phyloP scores from a whole-genome alignment of 2,113 vertebrate species.

The Lophius piscatorius region DNA sequence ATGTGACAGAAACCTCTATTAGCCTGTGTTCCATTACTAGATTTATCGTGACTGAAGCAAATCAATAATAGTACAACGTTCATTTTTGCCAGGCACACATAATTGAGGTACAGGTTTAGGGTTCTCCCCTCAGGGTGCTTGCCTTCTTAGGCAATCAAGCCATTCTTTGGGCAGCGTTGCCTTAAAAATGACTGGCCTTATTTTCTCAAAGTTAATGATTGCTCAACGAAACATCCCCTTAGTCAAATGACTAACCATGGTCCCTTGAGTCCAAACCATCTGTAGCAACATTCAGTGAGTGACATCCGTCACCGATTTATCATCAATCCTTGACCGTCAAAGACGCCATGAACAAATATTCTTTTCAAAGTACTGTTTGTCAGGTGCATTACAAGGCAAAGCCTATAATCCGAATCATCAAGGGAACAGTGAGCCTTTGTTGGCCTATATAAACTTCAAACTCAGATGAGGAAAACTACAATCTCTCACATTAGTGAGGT shows the following conservation, averaged over 20 bases:
- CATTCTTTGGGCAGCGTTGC: too few species aligned
- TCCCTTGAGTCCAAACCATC: slow-evolving; percentile 2
- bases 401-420: slow-evolving; percentile 51
- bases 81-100: too few species aligned
- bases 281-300: slow-evolving; percentile 7
- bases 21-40: too few species aligned
- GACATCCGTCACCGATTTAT: slow-evolving; percentile 38
- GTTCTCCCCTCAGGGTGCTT: too few species aligned
- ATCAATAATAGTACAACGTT: too few species aligned
- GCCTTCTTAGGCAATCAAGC: too few species aligned
- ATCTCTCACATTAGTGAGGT: slow-evolving; percentile 42
- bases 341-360: slow-evolving; percentile 32
- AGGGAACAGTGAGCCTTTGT: slow-evolving; percentile 58
- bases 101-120: too few species aligned
- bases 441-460: slow-evolving; percentile 39
- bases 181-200: too few species aligned
- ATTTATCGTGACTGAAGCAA: too few species aligned
- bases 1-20: too few species aligned
- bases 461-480: slow-evolving; percentile 39
- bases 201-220: not conserved
- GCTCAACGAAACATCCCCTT: not conserved
- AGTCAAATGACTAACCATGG: slow-evolving; percentile 28
- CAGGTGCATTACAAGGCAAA: slow-evolving; percentile 34
- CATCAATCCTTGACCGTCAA: slow-evolving; percentile 9
- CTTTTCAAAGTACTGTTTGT: slow-evolving; percentile 32